Conservation (phyloP, 2,113 vertebrate genomes). For the Macquaria ambigua region DNA sequence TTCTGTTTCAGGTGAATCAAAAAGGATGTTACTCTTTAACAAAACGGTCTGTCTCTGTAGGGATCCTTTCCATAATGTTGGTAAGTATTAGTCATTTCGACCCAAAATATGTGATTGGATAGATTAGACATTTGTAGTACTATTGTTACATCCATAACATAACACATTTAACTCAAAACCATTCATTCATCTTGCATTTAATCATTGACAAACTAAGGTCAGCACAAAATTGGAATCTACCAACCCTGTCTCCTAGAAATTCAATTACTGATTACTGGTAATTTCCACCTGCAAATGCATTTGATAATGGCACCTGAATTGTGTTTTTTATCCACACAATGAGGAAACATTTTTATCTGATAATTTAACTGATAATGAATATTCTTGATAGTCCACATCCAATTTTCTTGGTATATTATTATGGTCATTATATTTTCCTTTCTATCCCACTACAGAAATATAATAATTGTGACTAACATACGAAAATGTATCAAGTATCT, state of each 20-base stretch:
- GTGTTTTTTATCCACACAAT: not conserved
- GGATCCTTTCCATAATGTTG: too few relatives aligned
- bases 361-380: slow-evolving; percentile 7
- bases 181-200: slow-evolving; percentile 6
- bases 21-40: too few relatives aligned
- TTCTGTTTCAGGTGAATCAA: too few relatives aligned
- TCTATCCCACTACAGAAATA: not conserved
- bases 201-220: not conserved
- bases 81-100: too few relatives aligned
- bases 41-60: too few relatives aligned
- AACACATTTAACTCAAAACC: not conserved
- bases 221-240: not conserved
- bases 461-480: not conserved
- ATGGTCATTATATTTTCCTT: not conserved
- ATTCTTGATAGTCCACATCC: not conserved
- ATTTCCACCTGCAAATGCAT: not conserved
- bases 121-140: not conserved
- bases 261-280: not conserved
- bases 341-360: not conserved
- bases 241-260: not conserved
- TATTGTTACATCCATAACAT: not conserved
- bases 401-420: slow-evolving; percentile 2
- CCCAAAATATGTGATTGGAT: not conserved
- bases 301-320: not conserved
- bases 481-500: not conserved